Evolutionary conservation across 2,797 vertebrate species (phyloP).

Genomic region (Microcaecilia unicolor): DNA sequence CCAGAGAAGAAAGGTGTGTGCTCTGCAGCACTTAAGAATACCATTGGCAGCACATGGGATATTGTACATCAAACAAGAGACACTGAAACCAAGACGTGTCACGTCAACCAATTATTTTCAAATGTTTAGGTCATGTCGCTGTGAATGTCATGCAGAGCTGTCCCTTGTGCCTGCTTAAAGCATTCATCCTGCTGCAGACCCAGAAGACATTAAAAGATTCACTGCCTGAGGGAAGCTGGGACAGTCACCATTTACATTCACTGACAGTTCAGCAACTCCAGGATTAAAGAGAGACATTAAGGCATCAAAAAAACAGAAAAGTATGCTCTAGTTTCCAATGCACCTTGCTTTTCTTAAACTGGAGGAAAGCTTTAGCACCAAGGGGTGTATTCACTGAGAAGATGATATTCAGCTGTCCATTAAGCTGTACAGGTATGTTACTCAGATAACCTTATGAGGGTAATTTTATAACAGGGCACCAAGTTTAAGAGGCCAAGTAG

Average conservation of each 20-base stretch:
- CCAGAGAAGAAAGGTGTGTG: neutral
- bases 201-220: constrained; percentile 1
- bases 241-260: neutral
- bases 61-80: neutral
- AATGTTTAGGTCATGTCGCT: neutral
- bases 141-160: neutral
- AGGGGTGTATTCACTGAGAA: too few species aligned
- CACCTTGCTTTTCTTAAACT: too few species aligned
- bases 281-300: neutral
- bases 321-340: too few species aligned
- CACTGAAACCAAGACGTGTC: neutral
- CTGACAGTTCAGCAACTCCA: neutral
- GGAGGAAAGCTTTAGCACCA: too few species aligned
- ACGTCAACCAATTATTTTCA: neutral
- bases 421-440: too few species aligned
- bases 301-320: too few species aligned
- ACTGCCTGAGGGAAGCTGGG: neutral
- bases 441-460: too few species aligned
- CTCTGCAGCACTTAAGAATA: neutral
- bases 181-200: neutral
- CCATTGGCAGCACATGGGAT: neutral
- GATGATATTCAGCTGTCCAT: too few species aligned
- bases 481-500: too few species aligned
- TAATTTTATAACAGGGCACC: too few species aligned
- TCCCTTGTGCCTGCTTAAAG: neutral